phyloP scores from a whole-genome alignment of 2,888 invertebrate genomes.

The Sminthurides aquaticus region DNA sequence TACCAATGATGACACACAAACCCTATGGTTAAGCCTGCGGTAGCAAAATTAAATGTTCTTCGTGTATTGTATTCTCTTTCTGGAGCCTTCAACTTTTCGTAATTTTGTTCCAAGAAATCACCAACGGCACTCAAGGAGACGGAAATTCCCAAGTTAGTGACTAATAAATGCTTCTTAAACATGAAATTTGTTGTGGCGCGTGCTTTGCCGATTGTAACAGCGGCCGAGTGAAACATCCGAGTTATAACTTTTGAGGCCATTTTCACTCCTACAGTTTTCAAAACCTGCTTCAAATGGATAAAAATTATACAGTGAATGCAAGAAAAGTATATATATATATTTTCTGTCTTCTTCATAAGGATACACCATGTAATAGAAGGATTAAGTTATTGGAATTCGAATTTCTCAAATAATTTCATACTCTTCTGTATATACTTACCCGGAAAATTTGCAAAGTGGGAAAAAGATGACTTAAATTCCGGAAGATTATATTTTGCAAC shows the following conservation, averaged over 20 bases:
- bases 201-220: conserved; percentile 19
- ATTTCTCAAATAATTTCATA: too few species aligned
- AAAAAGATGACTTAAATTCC: too few species aligned
- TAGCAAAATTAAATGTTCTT: conserved; percentile 67
- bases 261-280: too few species aligned
- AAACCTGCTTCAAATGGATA: too few species aligned
- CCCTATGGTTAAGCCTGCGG: conserved; percentile 70
- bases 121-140: conserved; percentile 67
- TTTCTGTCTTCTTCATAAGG: too few species aligned
- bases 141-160: conserved; percentile 73
- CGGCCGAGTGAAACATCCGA: conserved; percentile 11
- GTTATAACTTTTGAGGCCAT: conserved; percentile 16
- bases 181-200: conserved; percentile 32
- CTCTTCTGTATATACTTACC: too few species aligned
- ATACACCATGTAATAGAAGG: too few species aligned
- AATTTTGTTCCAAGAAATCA: conserved; percentile 71
- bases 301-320: too few species aligned
- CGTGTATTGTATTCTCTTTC: conserved; percentile 54
- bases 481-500: too few species aligned
- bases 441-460: too few species aligned
- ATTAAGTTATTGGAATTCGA: too few species aligned
- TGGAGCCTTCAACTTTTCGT: conserved; percentile 57
- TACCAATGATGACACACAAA: conserved; percentile 83
- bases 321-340: too few species aligned
- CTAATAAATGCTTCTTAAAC: conserved; percentile 58